A percentile compares a stretch with the other conserved stretches of the same genome.
Conservation (phyloP, 2,797 vertebrate species). For the Potorous gilbertii region DNA sequence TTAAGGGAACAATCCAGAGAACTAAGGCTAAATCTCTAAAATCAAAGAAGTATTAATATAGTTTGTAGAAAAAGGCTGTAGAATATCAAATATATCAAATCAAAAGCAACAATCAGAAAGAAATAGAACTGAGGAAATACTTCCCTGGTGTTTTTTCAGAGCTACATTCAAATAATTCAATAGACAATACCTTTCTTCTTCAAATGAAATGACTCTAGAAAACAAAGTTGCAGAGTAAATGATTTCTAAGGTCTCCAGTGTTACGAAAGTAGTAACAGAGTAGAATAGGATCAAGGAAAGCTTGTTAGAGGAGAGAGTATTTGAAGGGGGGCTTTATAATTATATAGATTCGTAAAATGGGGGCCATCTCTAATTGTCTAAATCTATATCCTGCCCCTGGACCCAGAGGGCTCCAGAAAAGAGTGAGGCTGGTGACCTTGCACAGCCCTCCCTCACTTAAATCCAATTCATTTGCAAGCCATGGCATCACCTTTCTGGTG, state of each 20-base stretch:
- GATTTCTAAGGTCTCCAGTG: background rate
- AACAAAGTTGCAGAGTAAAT: background rate
- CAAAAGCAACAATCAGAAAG: slow-evolving; percentile 13
- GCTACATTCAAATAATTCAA: background rate
- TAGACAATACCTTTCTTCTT: background rate
- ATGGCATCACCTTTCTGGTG: too few species aligned
- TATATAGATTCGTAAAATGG: background rate
- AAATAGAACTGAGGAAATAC: background rate
- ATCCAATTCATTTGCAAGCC: too few species aligned
- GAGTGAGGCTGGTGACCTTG: too few species aligned
- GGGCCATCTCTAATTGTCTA: too few species aligned
- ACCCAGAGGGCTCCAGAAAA: too few species aligned
- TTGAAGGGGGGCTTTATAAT: background rate
- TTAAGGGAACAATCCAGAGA: background rate
- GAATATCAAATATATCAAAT: background rate
- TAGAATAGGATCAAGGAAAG: background rate
- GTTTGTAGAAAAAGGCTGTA: background rate
- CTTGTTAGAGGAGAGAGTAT: background rate
- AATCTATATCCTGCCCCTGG: too few species aligned
- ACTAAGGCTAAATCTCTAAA: background rate
- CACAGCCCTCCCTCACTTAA: too few species aligned
- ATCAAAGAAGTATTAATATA: slow-evolving; percentile 13
- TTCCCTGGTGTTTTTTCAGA: background rate
- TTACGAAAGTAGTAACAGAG: background rate
- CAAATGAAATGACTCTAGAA: background rate